Evolutionary conservation across 2,113 vertebrate genomes (phyloP), one percentile per base, ranked within the genome.

Genomic region (Agapornis roseicollis): DNA sequence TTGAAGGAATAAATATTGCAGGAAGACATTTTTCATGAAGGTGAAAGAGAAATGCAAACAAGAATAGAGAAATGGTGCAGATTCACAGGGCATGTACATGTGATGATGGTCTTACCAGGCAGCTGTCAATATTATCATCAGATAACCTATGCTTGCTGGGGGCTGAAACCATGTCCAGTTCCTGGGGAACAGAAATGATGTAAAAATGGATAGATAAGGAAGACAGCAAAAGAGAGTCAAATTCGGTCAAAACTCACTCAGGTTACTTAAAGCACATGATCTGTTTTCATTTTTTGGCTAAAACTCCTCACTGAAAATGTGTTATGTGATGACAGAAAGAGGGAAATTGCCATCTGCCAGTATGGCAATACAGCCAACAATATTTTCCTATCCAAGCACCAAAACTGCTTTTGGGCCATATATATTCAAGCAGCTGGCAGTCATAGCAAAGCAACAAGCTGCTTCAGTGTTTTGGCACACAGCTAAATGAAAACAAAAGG

Each of bases 341-440:
- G 50, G 69, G 68, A 93, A 93, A 93, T 88, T 85, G 64, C 94
- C 89, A 94, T 96, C 95, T 96, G 94, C 85, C 71, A 42, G 69
- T 85, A 73, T 74, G 88, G 88, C 68, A 55, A 39, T 70, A 90
- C 72, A 94, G 94, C 68, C 88, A 80, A 90, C 80, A 95, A 73
- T 91, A 80, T 95, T 95, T 95, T 91, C 91, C 55, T 61, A 80
- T 74, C 64, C 58, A 55, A 77, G 76, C 85, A 95, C 82, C 88
- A 91, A 91, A 93, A 78, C 47, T 71, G 68, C 55, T 89, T 90
- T 73, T 66, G 42, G 46, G 65, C 68, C 60, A 53, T 42, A 22
- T 69, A 77, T 35, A 60, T 71, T 66, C 2, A 2, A 91, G 88
- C 81, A 93, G 81, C 79, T 95, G 91, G 85, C 46, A 82, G 52